Evolutionary conservation across 2,888 invertebrate species (phyloP).

Genomic region (Dasypolia templi): DNA sequence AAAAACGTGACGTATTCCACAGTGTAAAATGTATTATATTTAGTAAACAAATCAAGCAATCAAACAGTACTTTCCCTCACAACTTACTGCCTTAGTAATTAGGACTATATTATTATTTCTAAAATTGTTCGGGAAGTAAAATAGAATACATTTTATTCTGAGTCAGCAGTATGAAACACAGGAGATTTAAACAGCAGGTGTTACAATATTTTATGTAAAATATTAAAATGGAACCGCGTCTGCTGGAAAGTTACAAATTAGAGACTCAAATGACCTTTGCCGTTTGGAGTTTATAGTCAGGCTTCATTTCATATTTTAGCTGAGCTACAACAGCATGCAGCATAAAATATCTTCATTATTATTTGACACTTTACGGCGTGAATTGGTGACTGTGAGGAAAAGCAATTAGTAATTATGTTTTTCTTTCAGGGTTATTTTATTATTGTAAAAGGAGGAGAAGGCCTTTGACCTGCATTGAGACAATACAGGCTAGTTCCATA

Average conservation of each 20-base stretch:
- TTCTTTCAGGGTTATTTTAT: not conserved
- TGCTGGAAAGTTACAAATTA: constrained; percentile 79
- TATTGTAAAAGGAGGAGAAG: too few species aligned
- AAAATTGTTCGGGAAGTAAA: constrained; percentile 61
- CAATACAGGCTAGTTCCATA: too few species aligned
- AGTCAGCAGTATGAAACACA: constrained; percentile 75
- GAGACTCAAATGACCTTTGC: constrained; percentile 78
- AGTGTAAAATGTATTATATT: constrained; percentile 10
- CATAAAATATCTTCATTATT: constrained; percentile 30
- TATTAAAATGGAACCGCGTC: constrained; percentile 79
- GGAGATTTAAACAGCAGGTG: constrained; percentile 81
- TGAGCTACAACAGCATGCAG: constrained; percentile 15
- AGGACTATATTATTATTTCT: constrained; percentile 56
- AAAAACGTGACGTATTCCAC: not conserved
- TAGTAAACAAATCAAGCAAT: constrained; percentile 23
- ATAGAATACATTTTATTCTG: constrained; percentile 71
- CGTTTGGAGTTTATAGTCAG: constrained; percentile 71
- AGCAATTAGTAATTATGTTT: not conserved
- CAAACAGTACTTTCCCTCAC: constrained; percentile 28
- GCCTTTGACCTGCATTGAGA: too few species aligned
- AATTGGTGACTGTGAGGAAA: not conserved
- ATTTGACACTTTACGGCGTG: constrained; percentile 15
- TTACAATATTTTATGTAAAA: constrained; percentile 82
- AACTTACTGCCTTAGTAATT: constrained; percentile 46
- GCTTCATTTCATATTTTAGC: constrained; percentile 52